Evolutionary conservation across 2,888 invertebrate species (phyloP).

Genomic region (Nomada ruficornis): DNA sequence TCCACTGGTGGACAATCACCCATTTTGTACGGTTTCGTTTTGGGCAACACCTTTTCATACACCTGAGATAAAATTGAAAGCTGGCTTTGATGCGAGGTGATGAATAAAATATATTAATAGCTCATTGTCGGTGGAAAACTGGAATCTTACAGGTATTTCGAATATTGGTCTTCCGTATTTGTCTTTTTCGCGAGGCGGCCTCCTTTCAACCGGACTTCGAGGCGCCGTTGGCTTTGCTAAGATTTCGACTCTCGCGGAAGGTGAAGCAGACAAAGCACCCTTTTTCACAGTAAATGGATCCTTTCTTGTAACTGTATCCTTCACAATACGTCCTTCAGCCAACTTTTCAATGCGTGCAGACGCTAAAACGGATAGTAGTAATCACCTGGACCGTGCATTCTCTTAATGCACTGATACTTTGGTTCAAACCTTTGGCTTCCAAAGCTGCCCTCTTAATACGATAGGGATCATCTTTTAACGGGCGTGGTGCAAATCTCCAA

Average conservation of each 20-base stretch:
- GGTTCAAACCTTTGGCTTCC: conserved; percentile 65
- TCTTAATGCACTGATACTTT: not conserved
- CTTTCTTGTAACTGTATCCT: conserved; percentile 23
- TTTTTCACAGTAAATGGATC: conserved; percentile 70
- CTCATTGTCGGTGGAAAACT: not conserved
- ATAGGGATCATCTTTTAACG: conserved; percentile 63
- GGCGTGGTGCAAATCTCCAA: conserved; percentile 73
- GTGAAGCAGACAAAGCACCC: conserved; percentile 64
- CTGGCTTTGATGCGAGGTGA: no score
- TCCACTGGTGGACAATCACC: conserved; percentile 58
- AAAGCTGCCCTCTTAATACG: conserved; percentile 41
- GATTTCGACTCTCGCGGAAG: conserved; percentile 51
- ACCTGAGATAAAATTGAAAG: conserved; percentile 41
- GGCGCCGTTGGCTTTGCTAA: conserved; percentile 72
- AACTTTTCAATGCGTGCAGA: conserved; percentile 61
- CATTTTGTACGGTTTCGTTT: conserved; percentile 65
- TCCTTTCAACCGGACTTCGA: conserved; percentile 62
- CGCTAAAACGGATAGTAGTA: conserved; percentile 54
- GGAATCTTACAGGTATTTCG: conserved; percentile 66
- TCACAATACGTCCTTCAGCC: conserved; percentile 52
- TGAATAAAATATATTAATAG: no score
- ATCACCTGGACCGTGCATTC: not conserved
- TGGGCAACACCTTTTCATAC: conserved; percentile 70
- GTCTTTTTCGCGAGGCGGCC: conserved; percentile 71
- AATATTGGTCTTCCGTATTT: conserved; percentile 71